Evolutionary conservation across 2,113 vertebrate genomes (phyloP).

Genomic region (Uria lomvia): DNA sequence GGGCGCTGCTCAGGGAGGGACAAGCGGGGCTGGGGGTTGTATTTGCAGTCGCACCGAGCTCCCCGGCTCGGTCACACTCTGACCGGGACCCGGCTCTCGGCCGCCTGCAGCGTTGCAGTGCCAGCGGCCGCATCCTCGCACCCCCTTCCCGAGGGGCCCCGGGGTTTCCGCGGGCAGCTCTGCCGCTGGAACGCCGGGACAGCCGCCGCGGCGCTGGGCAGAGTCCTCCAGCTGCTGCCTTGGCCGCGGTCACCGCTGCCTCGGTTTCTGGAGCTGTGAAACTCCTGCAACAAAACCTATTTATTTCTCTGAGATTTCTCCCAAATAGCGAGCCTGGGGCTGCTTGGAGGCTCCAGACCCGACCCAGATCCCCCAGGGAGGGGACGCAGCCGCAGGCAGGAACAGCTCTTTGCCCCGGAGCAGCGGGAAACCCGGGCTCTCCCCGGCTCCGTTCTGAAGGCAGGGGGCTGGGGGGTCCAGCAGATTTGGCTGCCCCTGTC

Average conservation of each 20-base stretch:
- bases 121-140: not conserved
- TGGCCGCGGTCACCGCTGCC: not conserved
- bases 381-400: not conserved
- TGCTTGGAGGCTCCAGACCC: not conserved
- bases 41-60: not conserved
- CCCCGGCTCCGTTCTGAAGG: too few species aligned
- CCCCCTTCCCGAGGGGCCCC: not conserved
- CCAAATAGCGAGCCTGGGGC: not conserved
- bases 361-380: accelerated
- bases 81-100: too few species aligned
- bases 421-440: not conserved
- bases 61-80: accelerated
- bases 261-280: not conserved
- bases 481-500: not conserved
- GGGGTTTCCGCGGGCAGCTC: not conserved
- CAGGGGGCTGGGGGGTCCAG: not conserved
- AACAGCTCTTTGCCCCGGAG: not conserved
- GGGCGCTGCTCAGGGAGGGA: not conserved
- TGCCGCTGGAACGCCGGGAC: accelerated
- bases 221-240: not conserved
- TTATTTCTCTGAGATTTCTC: not conserved
- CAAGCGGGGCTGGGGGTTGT: accelerated
- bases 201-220: accelerated
- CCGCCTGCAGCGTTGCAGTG: not conserved
- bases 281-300: not conserved